Conservation (phyloP, 2,797 vertebrate genomes). For the Falco novaeseelandiae region DNA sequence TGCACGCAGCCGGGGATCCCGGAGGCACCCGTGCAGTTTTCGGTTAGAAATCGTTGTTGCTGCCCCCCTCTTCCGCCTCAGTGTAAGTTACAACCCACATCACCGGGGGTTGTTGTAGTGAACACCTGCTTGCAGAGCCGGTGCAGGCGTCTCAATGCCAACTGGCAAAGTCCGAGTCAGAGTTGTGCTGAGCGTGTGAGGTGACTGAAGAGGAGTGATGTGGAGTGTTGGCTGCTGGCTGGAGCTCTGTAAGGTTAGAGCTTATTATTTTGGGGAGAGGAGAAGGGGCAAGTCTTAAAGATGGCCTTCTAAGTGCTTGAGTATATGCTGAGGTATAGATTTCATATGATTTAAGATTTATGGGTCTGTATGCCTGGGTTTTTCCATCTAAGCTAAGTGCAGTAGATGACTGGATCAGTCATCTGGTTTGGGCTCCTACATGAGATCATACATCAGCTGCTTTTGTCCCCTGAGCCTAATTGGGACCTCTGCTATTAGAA, state of each 20-base stretch:
- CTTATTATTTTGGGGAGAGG: background rate
- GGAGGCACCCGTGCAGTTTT: accelerated
- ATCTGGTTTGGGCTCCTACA: background rate
- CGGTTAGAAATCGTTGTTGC: background rate
- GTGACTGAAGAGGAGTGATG: accelerated
- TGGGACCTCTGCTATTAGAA: background rate
- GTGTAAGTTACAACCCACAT: background rate
- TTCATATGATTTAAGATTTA: background rate
- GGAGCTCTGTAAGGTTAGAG: background rate
- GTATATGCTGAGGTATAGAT: accelerated
- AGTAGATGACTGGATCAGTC: background rate
- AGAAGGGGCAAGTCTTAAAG: background rate
- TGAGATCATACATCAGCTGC: background rate
- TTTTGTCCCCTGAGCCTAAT: background rate
- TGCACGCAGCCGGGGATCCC: accelerated
- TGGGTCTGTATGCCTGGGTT: background rate
- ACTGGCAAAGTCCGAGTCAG: background rate
- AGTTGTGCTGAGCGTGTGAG: accelerated
- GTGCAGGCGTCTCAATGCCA: background rate
- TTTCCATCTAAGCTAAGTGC: background rate
- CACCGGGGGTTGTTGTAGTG: background rate
- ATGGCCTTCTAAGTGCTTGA: background rate
- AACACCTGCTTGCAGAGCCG: background rate
- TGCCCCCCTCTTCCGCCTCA: background rate
- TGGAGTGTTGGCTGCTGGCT: accelerated